These are phyloP conservation scores for Galerucella nymphaeae DNA, from an alignment of 2,888 invertebrate species.

Conservation along the genomic window DNA sequence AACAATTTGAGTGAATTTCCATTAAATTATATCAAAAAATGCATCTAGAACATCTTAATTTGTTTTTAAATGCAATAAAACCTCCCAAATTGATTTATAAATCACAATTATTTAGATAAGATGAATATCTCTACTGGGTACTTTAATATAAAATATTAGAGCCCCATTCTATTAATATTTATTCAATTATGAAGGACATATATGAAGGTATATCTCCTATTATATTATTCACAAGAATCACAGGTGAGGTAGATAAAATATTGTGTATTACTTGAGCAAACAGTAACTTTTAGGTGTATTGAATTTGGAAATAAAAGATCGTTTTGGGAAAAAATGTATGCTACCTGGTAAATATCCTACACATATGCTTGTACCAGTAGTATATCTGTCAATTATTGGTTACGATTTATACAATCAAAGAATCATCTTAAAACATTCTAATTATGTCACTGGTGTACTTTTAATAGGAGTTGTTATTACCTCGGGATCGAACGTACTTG, in stretches of 20 bases:
- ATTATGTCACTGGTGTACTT: background rate
- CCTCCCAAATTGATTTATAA: background rate
- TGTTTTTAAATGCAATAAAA: background rate
- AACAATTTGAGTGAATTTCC: too few relatives aligned
- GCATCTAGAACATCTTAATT: too few relatives aligned
- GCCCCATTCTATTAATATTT: background rate
- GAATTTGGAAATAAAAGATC: background rate
- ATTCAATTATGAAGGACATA: background rate
- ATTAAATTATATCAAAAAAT: too few relatives aligned
- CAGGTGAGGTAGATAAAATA: background rate
- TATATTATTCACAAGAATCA: background rate
- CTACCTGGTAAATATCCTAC: background rate
- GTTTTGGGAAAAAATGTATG: background rate
- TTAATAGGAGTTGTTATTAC: background rate
- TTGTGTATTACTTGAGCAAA: too few relatives aligned
- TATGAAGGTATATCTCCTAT: background rate
- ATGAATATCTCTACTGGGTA: background rate
- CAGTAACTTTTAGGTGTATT: background rate
- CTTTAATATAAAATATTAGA: background rate
- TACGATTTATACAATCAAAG: background rate
- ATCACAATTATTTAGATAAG: background rate
- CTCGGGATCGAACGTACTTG: background rate
- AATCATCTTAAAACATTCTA: background rate
- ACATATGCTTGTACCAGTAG: background rate
- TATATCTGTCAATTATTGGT: background rate